A percentile compares a stretch with the other conserved stretches of the same genome.
phyloP scores from a whole-genome alignment of 1,140 invertebrate species.

The Drosophila littoralis region DNA sequence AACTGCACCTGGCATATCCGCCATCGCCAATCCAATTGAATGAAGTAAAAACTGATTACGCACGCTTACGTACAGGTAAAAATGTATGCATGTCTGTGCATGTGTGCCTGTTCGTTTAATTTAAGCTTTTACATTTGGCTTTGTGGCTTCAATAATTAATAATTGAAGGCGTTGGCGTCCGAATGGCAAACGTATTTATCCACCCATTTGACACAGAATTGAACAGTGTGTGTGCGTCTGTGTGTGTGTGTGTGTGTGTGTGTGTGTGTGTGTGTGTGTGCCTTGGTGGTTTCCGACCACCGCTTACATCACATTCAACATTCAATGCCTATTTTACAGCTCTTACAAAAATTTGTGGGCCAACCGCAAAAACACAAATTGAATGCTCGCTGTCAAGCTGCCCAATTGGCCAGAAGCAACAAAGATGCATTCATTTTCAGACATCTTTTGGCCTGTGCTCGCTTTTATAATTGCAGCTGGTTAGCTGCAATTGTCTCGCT shows the following conservation, averaged over 20 bases:
- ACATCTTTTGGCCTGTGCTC: neutral
- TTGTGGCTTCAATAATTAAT: slow-evolving; percentile 77
- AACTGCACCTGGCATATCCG: slow-evolving; percentile 11
- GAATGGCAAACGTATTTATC: slow-evolving; percentile 61
- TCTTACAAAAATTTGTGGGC: slow-evolving; percentile 45
- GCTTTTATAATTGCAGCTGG: slow-evolving; percentile 28
- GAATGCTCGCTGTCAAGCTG: slow-evolving; percentile 22
- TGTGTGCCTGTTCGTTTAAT: slow-evolving; percentile 54
- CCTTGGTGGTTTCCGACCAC: slow-evolving; percentile 13
- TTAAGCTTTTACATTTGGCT: slow-evolving; percentile 79
- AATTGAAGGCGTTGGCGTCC: slow-evolving; percentile 59
- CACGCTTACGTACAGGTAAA: slow-evolving; percentile 9
- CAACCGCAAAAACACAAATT: slow-evolving; percentile 55
- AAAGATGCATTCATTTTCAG: slow-evolving; percentile 7
- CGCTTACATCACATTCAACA: slow-evolving; percentile 22
- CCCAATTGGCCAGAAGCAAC: slow-evolving; percentile 10
- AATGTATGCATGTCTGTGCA: slow-evolving; percentile 2
- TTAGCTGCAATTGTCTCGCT: neutral
- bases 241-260: slow-evolving; percentile 1
- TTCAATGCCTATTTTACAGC: slow-evolving; percentile 14
- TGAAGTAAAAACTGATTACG: slow-evolving; percentile 57
- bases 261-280: neutral
- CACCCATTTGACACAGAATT: slow-evolving; percentile 31
- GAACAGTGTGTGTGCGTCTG: neutral
- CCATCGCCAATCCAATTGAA: slow-evolving; percentile 44